Base-by-base conservation (phyloP, 2,797 vertebrate species). In the Pagetopsis macropterus region DNA sequence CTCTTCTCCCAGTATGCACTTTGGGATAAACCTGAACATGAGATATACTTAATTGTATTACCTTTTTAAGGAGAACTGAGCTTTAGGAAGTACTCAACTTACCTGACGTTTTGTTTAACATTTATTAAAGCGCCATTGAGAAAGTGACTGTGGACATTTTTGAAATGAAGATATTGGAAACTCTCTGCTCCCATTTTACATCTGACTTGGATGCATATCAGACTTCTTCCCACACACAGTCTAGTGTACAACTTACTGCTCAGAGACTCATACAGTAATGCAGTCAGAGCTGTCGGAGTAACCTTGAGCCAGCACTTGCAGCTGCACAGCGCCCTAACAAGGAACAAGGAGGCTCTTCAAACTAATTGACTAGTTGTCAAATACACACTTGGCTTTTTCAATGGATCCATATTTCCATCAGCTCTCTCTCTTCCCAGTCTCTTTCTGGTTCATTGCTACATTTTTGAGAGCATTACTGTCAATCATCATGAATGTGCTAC, bases 201-300 rank as follows among this genome's bases (percentile, higher is more conserved):
- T 68, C 56, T 11, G 67, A 77, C 31, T 70, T 75, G 67, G 63
- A 52, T 56, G 17, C 33, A 12, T 52, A 51, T 19, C 75, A 70
- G 37, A 61, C 33, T 0, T 59, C 31, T 51, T 70, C 40, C 40
- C 57, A 67, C 31, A 73, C 33, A 73, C 33, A 41, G n/a, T 56
- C 31, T 19, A n/a, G 16, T 43, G 19, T 16, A 54, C 4, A 56
- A 41, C 17, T 15, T 37, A 31, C 23, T 23, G 62, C 46, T 50
- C 48, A 14, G 27, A 27, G 27, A 27, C 27, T 27, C 27, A 27
- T 27, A 27, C 5, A 17, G n/a, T n/a, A 41, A 27, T 16, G 19
- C 23, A 41, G 56, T 44, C 9, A 40, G 19, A 65, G 61, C 10
- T 70, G 41, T 43, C 17, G 17, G n/a, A 54, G 16, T 17, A 46